phyloP scores from a whole-genome alignment of 2,888 invertebrate genomes.

The Tipula helvola region DNA sequence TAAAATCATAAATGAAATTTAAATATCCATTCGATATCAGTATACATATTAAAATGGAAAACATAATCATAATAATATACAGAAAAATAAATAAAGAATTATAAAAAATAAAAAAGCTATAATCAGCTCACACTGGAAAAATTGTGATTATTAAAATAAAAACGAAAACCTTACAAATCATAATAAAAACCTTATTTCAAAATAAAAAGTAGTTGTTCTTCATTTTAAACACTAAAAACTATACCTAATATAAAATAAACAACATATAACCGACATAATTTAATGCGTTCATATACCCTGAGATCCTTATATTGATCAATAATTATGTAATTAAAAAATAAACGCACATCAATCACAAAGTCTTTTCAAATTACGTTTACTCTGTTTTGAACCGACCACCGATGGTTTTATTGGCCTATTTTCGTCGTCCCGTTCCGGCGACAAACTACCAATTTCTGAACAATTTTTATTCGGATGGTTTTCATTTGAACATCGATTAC shows the following conservation, averaged over 20 bases:
- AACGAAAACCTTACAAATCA: neutral
- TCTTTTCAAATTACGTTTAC: neutral
- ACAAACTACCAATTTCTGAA: neutral
- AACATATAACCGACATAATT: neutral
- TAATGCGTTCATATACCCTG: neutral
- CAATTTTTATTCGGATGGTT: neutral
- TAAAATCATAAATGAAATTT: neutral
- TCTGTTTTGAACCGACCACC: neutral
- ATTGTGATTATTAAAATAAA: neutral
- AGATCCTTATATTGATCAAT: neutral
- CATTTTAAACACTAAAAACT: neutral
- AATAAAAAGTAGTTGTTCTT: neutral
- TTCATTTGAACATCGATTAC: neutral
- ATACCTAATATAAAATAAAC: neutral
- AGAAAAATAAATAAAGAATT: neutral
- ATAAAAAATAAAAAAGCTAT: neutral
- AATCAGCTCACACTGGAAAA: neutral
- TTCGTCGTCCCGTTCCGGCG: neutral
- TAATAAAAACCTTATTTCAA: neutral
- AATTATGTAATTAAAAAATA: neutral
- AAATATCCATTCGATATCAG: neutral
- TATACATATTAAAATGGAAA: neutral
- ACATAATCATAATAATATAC: neutral
- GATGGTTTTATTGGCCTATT: neutral
- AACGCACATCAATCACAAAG: neutral